Percentiles rank a stretch among this genome's conserved stretches.
Conservation (phyloP, 1,140 invertebrate species). For the Branchinecta lynchi region DNA sequence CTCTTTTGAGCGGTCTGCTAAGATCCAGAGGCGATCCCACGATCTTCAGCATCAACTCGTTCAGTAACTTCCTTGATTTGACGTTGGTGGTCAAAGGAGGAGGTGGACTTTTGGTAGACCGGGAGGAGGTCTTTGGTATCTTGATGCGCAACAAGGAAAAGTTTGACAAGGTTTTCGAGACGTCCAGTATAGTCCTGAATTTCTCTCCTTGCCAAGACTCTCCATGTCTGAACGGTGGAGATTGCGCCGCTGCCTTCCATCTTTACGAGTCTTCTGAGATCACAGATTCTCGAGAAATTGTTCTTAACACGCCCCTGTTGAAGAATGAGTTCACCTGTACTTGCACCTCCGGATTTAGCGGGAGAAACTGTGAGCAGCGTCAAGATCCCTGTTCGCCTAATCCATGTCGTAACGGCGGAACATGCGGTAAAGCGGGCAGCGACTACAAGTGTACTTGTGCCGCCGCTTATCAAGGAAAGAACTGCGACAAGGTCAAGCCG, state of each 20-base stretch:
- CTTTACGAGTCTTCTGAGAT: constrained; percentile 46
- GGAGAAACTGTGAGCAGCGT: constrained; percentile 57
- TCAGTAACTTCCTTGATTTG: constrained; percentile 43
- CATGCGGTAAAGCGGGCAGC: constrained; percentile 60
- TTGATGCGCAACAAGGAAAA: constrained; percentile 44
- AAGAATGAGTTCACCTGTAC: constrained; percentile 58
- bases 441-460: constrained; percentile 70
- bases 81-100: constrained; percentile 44
- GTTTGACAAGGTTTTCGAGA: constrained; percentile 42
- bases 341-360: constrained; percentile 60
- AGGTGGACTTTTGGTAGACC: constrained; percentile 39
- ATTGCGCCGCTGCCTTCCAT: constrained; percentile 52
- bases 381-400: constrained; percentile 82
- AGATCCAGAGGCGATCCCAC: constrained; percentile 26
- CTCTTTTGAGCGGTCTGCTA: constrained; percentile 43
- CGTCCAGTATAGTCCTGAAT: constrained; percentile 33
- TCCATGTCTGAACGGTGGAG: constrained; percentile 30
- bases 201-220: constrained; percentile 29
- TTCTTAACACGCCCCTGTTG: constrained; percentile 62
- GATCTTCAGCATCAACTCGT: constrained; percentile 56
- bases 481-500: constrained; percentile 65
- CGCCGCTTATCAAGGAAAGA: constrained; percentile 52
- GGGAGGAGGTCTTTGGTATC: constrained; percentile 43
- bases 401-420: constrained; percentile 62
- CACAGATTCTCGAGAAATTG: constrained; percentile 54